These are phyloP conservation scores for Ambastaia sidthimunki DNA, from an alignment of 2,797 vertebrate species.

Conservation along the genomic window DNA sequence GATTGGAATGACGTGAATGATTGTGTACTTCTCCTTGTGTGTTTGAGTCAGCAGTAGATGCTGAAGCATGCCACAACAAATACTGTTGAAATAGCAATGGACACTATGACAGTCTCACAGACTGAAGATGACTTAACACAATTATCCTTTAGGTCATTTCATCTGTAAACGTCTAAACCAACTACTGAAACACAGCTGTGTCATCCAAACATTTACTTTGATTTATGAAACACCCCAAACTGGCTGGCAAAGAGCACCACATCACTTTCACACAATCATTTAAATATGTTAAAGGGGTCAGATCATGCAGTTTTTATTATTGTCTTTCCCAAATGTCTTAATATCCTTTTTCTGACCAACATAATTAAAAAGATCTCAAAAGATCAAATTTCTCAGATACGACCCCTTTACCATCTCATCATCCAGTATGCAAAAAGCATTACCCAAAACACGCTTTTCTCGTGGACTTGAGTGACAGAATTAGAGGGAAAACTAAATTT, in stretches of 20 bases:
- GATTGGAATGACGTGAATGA: too few species aligned
- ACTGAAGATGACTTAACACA: background rate
- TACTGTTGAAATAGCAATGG: background rate
- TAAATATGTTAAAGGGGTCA: slow-evolving; percentile 3
- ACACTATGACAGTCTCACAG: background rate
- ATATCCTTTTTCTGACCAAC: background rate
- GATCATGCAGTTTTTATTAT: background rate
- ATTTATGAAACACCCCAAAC: background rate
- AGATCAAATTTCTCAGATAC: background rate
- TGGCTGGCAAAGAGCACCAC: background rate
- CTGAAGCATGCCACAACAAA: background rate
- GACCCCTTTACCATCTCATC: background rate
- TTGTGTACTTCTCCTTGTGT: background rate
- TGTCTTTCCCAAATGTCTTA: background rate
- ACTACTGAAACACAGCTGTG: background rate
- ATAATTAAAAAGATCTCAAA: background rate
- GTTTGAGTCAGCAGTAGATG: background rate
- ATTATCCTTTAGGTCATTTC: slow-evolving; percentile 14
- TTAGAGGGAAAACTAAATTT: background rate
- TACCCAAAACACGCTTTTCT: background rate
- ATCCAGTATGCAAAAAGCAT: slow-evolving; percentile 16
- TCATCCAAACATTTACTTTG: background rate
- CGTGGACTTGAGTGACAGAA: background rate
- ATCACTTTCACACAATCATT: background rate
- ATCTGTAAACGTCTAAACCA: background rate